Conservation (phyloP, 2,888 invertebrate genomes). For the Drosophila anomalata region DNA sequence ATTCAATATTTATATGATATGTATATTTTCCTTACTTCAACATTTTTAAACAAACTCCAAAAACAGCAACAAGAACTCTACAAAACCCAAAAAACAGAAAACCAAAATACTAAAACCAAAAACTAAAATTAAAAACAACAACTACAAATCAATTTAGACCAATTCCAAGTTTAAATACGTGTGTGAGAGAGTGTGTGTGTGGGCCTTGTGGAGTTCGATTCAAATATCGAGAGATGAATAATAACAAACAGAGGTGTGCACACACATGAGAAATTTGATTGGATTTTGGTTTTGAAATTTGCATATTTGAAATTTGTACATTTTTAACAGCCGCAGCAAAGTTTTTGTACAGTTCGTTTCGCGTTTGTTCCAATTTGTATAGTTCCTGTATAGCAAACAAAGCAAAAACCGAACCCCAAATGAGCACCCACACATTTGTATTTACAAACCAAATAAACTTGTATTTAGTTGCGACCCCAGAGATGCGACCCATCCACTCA, state of each 20-base stretch:
- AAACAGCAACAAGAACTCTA: constrained; percentile 49
- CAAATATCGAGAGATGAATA: constrained; percentile 35
- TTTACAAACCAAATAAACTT: constrained; percentile 50
- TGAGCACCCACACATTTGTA: constrained; percentile 56
- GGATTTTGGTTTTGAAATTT: constrained; percentile 60
- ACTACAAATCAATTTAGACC: constrained; percentile 52
- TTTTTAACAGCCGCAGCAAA: constrained; percentile 47
- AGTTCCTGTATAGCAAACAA: constrained; percentile 44
- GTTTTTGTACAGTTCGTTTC: constrained; percentile 63
- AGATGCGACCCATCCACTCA: constrained; percentile 56
- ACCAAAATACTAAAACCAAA: constrained; percentile 27
- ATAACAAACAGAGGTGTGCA: constrained; percentile 36
- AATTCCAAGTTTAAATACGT: constrained; percentile 49
- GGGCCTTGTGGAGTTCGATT: constrained; percentile 28
- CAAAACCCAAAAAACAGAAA: constrained; percentile 40
- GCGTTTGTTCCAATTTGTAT: constrained; percentile 50
- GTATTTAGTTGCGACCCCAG: constrained; percentile 46
- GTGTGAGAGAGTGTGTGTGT: constrained; percentile 27
- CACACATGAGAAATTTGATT: constrained; percentile 60
- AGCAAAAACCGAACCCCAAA: constrained; percentile 50
- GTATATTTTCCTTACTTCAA: constrained; percentile 72
- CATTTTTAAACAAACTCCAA: constrained; percentile 51
- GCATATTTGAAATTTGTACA: constrained; percentile 62
- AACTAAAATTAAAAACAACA: constrained; percentile 37
- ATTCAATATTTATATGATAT: constrained; percentile 77